These are phyloP conservation scores for Strigops habroptila DNA, from an alignment of 2,113 vertebrate species.

Conservation along the genomic window DNA sequence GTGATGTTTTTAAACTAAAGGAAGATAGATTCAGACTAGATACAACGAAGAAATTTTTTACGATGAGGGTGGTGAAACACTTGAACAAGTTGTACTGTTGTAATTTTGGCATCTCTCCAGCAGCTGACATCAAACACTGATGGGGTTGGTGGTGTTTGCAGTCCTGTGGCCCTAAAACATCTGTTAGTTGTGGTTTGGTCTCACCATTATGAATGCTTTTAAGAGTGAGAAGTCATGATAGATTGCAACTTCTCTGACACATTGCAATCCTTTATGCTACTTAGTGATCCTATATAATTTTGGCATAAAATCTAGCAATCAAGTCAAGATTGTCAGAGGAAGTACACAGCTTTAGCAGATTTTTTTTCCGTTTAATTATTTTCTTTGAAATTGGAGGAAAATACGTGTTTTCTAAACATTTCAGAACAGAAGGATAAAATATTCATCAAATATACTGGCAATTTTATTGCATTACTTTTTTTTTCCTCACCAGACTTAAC, in stretches of 20 bases:
- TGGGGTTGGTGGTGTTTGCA: not conserved
- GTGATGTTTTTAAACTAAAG: not conserved
- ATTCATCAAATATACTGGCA: not conserved
- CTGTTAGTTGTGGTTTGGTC: not conserved
- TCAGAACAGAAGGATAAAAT: not conserved
- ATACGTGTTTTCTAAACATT: not conserved
- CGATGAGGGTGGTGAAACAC: rapidly evolving
- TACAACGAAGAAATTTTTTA: not conserved
- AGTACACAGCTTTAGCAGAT: not conserved
- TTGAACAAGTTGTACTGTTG: not conserved
- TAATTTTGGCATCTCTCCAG: not conserved
- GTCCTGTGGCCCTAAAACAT: not conserved
- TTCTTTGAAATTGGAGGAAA: not conserved
- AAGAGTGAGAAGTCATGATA: rapidly evolving
- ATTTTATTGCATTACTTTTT: not conserved
- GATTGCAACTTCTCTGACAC: not conserved
- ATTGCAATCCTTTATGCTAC: not conserved
- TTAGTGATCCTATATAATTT: not conserved
- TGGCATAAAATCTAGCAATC: not conserved
- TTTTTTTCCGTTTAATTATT: not conserved
- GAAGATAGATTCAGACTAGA: not conserved
- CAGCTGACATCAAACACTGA: not conserved
- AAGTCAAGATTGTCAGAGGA: not conserved
- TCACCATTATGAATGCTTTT: not conserved
- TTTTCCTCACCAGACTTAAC: not conserved